Evolutionary conservation across 2,113 vertebrate species (phyloP).

Genomic region (Grantiella picta): DNA sequence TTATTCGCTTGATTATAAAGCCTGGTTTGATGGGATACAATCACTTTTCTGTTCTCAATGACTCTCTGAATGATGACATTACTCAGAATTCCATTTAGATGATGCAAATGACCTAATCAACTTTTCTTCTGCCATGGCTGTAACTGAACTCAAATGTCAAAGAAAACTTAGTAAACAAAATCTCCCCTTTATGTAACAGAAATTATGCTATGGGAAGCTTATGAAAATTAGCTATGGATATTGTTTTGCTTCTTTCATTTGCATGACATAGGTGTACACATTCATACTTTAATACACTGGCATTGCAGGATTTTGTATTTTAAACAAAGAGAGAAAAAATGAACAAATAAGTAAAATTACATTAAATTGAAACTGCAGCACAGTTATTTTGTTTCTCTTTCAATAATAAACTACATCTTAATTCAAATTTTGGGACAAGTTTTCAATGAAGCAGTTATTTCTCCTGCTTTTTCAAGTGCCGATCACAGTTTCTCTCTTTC

Average conservation of each 20-base stretch:
- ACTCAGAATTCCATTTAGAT: conserved; percentile 57
- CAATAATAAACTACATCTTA: background rate
- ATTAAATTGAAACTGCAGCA: background rate
- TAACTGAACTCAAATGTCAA: conserved; percentile 57
- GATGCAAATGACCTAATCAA: conserved; percentile 49
- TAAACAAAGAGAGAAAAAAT: background rate
- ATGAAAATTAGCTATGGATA: background rate
- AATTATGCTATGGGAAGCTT: background rate
- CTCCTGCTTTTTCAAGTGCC: background rate
- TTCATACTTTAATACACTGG: background rate
- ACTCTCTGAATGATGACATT: conserved; percentile 15
- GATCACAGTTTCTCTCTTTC: background rate
- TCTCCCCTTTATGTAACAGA: background rate
- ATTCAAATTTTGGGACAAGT: background rate
- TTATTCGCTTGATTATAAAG: conserved; percentile 64
- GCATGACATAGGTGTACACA: background rate
- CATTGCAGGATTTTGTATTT: background rate
- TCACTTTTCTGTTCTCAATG: conserved; percentile 54
- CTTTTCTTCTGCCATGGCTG: conserved; percentile 21
- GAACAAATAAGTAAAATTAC: background rate
- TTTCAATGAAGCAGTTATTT: background rate
- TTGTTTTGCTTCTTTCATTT: background rate
- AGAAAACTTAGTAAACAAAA: conserved; percentile 21
- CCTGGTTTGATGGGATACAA: conserved; percentile 56
- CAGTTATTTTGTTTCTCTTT: background rate